Conservation (phyloP, 2,888 invertebrate genomes). For the Dolichomitus sp. region DNA sequence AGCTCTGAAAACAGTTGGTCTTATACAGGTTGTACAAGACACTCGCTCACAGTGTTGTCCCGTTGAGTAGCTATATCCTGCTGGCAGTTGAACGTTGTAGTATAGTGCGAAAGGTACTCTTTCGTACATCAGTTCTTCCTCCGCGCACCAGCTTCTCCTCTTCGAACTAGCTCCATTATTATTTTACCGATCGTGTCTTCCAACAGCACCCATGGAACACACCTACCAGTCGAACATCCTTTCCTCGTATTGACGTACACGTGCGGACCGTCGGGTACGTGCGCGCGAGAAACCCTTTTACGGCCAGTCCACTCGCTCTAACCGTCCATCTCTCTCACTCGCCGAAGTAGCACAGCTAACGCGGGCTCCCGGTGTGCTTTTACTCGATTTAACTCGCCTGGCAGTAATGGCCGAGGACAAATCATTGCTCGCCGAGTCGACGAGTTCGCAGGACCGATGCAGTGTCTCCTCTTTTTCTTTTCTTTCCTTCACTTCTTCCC, state of each 20-base stretch:
- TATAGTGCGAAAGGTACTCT: conserved; percentile 40
- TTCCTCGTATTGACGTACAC: conserved; percentile 77
- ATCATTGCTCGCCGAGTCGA: conserved; percentile 72
- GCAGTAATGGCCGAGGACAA: conserved; percentile 76
- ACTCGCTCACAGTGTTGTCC: conserved; percentile 30
- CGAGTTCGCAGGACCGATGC: conserved; percentile 41
- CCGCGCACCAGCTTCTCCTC: conserved; percentile 30
- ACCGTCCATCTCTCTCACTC: neutral
- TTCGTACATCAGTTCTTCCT: conserved; percentile 64
- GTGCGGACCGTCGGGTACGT: conserved; percentile 68
- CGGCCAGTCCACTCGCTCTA: conserved; percentile 58
- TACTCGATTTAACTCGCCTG: conserved; percentile 77
- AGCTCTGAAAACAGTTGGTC: conserved; percentile 60
- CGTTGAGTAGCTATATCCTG: conserved; percentile 36
- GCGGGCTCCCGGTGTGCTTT: conserved; percentile 70
- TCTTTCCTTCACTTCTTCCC: conserved; percentile 1
- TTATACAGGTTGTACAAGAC: conserved; percentile 47
- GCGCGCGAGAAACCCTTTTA: conserved; percentile 78
- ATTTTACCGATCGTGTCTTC: conserved; percentile 78
- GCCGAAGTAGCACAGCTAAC: conserved; percentile 42
- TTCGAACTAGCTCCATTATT: conserved; percentile 74
- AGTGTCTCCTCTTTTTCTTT: conserved; percentile 21
- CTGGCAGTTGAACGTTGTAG: neutral
- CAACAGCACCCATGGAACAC: conserved; percentile 45
- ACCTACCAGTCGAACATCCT: conserved; percentile 32